Percentiles rank a stretch among this genome's conserved stretches.
These are phyloP conservation scores for Xiphorhynchus elegans DNA, from an alignment of 2,113 vertebrate species.

Conservation along the genomic window DNA sequence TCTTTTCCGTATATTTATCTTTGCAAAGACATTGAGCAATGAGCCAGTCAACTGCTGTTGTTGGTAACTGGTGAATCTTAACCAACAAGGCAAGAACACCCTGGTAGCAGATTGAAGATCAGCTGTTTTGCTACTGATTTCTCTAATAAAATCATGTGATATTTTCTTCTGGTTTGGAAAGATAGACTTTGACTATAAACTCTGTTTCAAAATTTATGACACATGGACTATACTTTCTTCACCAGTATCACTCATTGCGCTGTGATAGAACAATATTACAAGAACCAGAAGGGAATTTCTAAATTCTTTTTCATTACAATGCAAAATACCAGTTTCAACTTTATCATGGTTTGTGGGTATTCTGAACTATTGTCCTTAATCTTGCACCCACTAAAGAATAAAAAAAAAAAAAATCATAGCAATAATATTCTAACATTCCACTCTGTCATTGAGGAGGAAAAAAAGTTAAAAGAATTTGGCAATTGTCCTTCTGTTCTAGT, in stretches of 20 bases:
- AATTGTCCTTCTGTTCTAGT: background rate
- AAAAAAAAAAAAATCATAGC: background rate
- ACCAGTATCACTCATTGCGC: background rate
- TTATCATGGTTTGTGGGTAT: background rate
- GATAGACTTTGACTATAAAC: background rate
- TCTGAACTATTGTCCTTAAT: background rate
- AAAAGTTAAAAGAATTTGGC: background rate
- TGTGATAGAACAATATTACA: background rate
- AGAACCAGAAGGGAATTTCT: background rate
- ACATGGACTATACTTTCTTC: background rate
- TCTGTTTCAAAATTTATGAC: background rate
- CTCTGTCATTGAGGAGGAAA: background rate
- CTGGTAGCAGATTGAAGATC: background rate
- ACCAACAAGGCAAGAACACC: accelerated
- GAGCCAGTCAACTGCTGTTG: background rate
- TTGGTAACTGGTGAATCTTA: background rate
- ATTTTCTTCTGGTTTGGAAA: background rate
- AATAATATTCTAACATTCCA: background rate
- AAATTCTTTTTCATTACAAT: background rate
- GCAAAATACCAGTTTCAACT: background rate
- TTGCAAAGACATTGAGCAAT: background rate
- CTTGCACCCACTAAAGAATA: background rate
- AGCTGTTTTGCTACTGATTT: background rate
- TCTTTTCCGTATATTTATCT: background rate
- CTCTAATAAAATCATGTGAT: background rate